Conservation (phyloP, 64 coral and sea anemone species). For the Dendronephthya gigantea region DNA sequence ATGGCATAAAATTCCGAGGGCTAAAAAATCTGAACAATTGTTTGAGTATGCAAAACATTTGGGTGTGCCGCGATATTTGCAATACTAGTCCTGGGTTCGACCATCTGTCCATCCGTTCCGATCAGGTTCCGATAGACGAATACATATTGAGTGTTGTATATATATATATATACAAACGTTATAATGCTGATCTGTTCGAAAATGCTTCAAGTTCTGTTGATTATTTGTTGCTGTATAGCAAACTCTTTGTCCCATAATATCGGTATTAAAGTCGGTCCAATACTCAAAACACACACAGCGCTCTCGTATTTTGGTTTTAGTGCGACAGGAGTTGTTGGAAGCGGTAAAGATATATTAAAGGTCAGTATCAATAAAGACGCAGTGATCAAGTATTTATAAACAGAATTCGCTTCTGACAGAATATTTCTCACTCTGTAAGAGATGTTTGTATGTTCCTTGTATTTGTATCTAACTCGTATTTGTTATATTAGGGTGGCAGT, state of each 20-base stretch:
- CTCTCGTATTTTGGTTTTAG: background rate
- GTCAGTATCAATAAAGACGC: background rate
- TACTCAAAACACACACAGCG: background rate
- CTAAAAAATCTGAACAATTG: no score
- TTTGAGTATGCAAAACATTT: no score
- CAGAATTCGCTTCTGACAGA: background rate
- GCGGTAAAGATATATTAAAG: background rate
- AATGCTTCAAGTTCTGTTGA: conserved; percentile 6
- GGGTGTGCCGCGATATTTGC: no score
- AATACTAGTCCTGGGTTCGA: no score
- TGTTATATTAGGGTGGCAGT: background rate
- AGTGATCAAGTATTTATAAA: background rate
- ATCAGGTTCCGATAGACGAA: no score
- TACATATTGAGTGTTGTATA: background rate
- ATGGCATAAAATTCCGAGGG: no score
- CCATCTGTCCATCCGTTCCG: no score
- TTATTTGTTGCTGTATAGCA: background rate
- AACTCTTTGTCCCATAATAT: background rate
- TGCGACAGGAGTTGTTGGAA: conserved; percentile 10
- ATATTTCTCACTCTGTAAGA: background rate
- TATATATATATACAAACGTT: no score
- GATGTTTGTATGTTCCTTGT: background rate
- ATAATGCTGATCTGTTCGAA: background rate
- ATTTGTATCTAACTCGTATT: background rate
- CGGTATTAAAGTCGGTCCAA: background rate